Evolutionary conservation across 2,113 vertebrate genomes (phyloP).

Genomic region (Cnemophilus loriae): DNA sequence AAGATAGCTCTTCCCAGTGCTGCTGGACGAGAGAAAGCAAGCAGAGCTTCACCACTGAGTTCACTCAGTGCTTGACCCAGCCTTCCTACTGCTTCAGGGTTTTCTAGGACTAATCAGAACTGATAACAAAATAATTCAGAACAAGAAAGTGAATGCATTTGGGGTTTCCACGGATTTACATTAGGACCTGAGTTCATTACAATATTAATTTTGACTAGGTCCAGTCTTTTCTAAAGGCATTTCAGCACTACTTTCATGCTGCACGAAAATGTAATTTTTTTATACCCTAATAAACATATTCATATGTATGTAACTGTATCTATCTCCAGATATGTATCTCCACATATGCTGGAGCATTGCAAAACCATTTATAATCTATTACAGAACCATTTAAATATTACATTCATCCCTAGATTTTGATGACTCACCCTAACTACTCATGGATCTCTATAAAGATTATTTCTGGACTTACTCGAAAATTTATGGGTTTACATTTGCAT

Average conservation of each 20-base stretch:
- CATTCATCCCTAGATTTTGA: constrained; percentile 10
- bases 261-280: neutral
- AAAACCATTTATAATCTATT: constrained; percentile 28
- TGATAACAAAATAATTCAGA: constrained; percentile 51
- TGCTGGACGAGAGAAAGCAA: neutral
- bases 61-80: constrained; percentile 42
- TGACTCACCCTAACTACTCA: neutral
- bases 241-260: constrained; percentile 13
- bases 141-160: constrained; percentile 37
- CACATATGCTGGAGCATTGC: neutral
- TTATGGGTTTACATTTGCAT: neutral
- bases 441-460: neutral
- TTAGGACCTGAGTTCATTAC: neutral
- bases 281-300: neutral
- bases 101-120: constrained; percentile 38
- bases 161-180: constrained; percentile 37
- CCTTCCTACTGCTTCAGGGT: constrained; percentile 57
- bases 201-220: constrained; percentile 18
- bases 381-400: constrained; percentile 1
- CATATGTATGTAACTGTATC: constrained; percentile 20
- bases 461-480: neutral
- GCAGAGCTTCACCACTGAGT: neutral
- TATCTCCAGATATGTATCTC: constrained; percentile 23
- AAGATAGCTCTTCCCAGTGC: constrained; percentile 14
- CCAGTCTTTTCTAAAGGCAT: neutral